phyloP scores from a whole-genome alignment of 2,888 invertebrate species.

The Hermaeophaga mercurialis region DNA sequence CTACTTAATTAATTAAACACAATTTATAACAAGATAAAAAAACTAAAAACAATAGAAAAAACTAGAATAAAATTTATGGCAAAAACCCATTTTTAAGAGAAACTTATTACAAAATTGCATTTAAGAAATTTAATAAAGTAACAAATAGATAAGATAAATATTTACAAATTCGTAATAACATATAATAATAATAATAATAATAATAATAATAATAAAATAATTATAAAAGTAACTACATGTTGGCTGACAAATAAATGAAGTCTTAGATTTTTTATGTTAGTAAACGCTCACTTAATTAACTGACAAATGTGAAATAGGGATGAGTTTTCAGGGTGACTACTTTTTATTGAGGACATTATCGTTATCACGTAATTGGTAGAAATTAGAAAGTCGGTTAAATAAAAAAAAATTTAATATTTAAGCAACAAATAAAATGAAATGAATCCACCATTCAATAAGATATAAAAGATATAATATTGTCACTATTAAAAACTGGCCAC shows the following conservation, averaged over 20 bases:
- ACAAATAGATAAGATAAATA: conserved; percentile 14
- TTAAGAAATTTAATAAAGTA: conserved; percentile 22
- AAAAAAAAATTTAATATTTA: too few relatives aligned
- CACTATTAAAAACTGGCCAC: too few relatives aligned
- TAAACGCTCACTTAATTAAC: conserved; percentile 14
- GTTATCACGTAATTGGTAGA: too few relatives aligned
- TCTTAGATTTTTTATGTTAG: conserved; percentile 19
- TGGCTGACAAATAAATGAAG: conserved; percentile 34
- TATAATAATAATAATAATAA: too few relatives aligned
- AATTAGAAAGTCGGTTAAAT: too few relatives aligned
- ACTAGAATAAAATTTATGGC: conserved; percentile 20
- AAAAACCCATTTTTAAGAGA: conserved; percentile 22
- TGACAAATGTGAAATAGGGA: conserved; percentile 14
- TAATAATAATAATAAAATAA: conserved; percentile 34
- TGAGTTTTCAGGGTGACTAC: background rate
- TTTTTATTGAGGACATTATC: too few relatives aligned
- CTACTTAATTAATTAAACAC: conserved; percentile 14
- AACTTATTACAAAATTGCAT: conserved; percentile 23
- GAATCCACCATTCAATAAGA: too few relatives aligned
- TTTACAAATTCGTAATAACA: too few relatives aligned
- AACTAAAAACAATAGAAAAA: conserved; percentile 15
- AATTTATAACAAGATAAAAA: conserved; percentile 22
- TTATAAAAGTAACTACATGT: conserved; percentile 6
- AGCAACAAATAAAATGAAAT: too few relatives aligned
- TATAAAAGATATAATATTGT: too few relatives aligned